Conservation (phyloP, 2,113 vertebrate species). For the Diadophis punctatus region DNA sequence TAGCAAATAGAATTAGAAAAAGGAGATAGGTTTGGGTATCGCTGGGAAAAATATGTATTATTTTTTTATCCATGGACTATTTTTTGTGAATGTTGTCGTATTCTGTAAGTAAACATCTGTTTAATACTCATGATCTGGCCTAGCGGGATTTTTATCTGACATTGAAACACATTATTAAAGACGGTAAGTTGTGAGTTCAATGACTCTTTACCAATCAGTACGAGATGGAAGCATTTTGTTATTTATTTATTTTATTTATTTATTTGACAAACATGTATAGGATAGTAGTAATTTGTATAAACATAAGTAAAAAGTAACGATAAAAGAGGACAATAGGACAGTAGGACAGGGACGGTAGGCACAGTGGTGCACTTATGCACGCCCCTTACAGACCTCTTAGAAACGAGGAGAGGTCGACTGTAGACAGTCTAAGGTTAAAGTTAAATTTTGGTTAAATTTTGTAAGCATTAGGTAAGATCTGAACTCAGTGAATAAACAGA, state of each 20-base stretch:
- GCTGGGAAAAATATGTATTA: background rate
- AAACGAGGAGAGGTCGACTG: no score
- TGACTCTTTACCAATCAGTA: background rate
- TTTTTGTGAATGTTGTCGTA: background rate
- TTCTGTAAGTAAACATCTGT: background rate
- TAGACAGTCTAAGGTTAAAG: no score
- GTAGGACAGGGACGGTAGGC: no score
- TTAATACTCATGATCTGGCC: background rate
- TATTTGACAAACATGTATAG: no score
- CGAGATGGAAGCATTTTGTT: background rate
- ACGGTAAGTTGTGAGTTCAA: background rate
- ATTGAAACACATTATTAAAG: background rate
- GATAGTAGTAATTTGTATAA: no score
- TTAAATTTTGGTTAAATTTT: no score
- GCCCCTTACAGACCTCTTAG: no score
- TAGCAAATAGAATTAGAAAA: background rate
- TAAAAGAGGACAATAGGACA: no score
- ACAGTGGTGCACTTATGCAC: no score
- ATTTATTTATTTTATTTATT: no score
- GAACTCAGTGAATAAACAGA: background rate
- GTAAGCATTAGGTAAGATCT: background rate
- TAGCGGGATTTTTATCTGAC: background rate
- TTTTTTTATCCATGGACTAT: background rate
- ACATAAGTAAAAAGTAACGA: no score
- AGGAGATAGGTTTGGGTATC: background rate